Percentiles rank a stretch among this genome's conserved stretches.
These are phyloP conservation scores for Callipepla californica DNA, from an alignment of 2,113 vertebrate species.

Conservation along the genomic window DNA sequence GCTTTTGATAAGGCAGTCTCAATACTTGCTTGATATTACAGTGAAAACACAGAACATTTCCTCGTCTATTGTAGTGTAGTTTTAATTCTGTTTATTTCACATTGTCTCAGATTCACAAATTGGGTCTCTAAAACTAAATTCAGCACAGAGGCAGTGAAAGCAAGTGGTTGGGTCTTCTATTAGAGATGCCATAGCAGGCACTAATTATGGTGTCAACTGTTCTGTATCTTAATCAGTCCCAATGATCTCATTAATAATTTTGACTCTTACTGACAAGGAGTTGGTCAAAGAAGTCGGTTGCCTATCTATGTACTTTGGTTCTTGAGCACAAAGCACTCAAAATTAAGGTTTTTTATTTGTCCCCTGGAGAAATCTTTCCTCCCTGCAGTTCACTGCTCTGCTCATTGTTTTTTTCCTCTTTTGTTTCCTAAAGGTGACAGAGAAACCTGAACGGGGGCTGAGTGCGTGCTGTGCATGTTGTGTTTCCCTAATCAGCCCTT, in stretches of 20 bases:
- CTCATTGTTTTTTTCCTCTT: constrained; percentile 20
- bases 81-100: background rate
- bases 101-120: background rate
- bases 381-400: background rate
- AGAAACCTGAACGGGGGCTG: background rate
- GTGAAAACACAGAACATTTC: background rate
- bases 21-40: background rate
- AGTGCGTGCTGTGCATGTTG: rapidly evolving
- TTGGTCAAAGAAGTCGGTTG: constrained; percentile 35
- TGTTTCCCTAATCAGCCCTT: background rate
- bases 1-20: background rate
- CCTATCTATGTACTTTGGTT: constrained; percentile 10
- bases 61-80: background rate
- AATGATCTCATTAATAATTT: constrained; percentile 38
- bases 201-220: background rate
- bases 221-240: constrained; percentile 22
- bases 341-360: background rate
- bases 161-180: background rate
- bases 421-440: background rate
- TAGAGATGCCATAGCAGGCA: background rate
- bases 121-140: background rate
- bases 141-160: background rate
- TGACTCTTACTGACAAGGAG: constrained; percentile 13
- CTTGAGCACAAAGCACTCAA: constrained; percentile 20
- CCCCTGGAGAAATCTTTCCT: constrained; percentile 3